Percentiles rank a stretch among this genome's conserved stretches.
phyloP scores from a whole-genome alignment of 2,797 vertebrate species.

The Sitta carolinensis region DNA sequence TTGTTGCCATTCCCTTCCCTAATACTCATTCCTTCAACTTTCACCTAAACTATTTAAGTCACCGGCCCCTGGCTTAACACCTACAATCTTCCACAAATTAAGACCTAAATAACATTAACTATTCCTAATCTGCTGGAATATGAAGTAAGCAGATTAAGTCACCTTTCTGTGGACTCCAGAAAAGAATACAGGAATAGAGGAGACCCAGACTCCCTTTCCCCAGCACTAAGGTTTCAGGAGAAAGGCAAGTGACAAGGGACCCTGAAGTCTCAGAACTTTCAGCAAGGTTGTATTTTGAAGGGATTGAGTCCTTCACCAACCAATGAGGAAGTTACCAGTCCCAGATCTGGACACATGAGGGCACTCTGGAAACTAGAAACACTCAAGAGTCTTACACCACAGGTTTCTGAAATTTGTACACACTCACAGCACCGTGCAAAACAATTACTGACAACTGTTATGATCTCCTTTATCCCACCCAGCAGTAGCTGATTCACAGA shows the following conservation, averaged over 20 bases:
- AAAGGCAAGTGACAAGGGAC: not conserved
- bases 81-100: not conserved
- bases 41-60: not conserved
- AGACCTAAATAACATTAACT: not conserved
- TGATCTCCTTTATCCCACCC: not conserved
- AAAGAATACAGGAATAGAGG: not conserved
- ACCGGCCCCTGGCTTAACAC: not conserved
- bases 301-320: not conserved
- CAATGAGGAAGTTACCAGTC: not conserved
- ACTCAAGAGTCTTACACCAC: too few relatives aligned
- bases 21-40: not conserved
- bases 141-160: not conserved
- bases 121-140: not conserved
- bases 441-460: not conserved
- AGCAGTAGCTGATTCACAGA: fast-evolving
- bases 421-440: not conserved
- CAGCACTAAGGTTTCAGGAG: not conserved
- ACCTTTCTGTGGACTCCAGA: not conserved
- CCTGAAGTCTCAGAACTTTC: not conserved
- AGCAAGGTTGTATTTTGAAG: not conserved
- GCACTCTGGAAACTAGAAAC: not conserved
- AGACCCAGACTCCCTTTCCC: not conserved
- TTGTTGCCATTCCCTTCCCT: not conserved
- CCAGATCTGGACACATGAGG: not conserved
- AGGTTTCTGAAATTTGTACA: not conserved